Evolutionary conservation across 2,888 invertebrate species (phyloP), one percentile per base, ranked within the genome.

Genomic region (Philereme vetulata): DNA sequence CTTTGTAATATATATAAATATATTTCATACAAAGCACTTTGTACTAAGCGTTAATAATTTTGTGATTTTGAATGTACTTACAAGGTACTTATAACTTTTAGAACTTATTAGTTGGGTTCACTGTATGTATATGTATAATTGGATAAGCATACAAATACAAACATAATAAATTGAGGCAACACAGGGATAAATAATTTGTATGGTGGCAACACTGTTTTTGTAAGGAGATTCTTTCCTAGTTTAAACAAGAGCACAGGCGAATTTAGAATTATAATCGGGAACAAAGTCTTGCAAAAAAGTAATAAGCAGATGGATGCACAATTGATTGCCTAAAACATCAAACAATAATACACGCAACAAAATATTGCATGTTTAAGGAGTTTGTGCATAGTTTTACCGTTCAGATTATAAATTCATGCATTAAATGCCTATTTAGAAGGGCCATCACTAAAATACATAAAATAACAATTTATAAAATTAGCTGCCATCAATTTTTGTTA

Each of bases 11-110:
- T 67, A 67, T 70, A 71, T 58, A 70, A 60, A 76, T 51, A 57
- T 43, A 53, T 80, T 82, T 82, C 40, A 80, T 80, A 83, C 81
- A 88, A 86, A 90, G 90, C 89, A 90, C 89, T 90, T 90, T 90
- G 91, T 91, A 91, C 91, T 91, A 86, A 82, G 79, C 83, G 83
- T 85, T 80, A 71, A 72, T 72, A 33, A 54, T 56, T 50, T 59
- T 49, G 47, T 36, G 34, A 48, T 45, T 47, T 60, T 56, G 40
- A 47, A 42, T 38, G 10, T 36, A 47, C 21, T 21, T 21, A 21
- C 45, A 54, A 61, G 44, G 38, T n/a, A n/a, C n/a, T n/a, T n/a
- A n/a, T n/a, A n/a, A 47, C 43, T 52, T 56, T 59, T 51, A 33
- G 36, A 52, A 56, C 35, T 40, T 46, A 5, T 45, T 42, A 21